Percentiles rank a stretch among this genome's conserved stretches.
Evolutionary conservation across 2,888 invertebrate species (phyloP).

Genomic region (Tenthredo notha): DNA sequence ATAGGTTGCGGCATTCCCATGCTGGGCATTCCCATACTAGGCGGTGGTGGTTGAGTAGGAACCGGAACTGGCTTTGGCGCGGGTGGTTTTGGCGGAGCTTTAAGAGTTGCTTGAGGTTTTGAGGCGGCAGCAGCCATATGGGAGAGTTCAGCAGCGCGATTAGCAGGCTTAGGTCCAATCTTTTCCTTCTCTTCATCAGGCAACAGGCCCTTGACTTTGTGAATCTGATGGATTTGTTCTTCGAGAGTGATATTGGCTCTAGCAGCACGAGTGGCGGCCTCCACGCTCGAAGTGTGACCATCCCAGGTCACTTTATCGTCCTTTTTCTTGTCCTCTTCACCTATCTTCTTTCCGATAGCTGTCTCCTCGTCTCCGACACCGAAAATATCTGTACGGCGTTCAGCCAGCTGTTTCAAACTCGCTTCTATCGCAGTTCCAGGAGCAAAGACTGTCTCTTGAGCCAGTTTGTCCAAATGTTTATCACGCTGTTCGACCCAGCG

Average conservation of each 20-base stretch:
- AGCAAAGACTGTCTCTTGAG: constrained; percentile 92
- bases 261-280: constrained; percentile 96
- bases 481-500: constrained; percentile 99
- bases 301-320: constrained; percentile 98
- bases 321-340: constrained; percentile 91
- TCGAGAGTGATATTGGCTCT: constrained; percentile 97
- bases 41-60: constrained; percentile 76
- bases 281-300: constrained; percentile 98
- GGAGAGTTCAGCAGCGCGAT: constrained; percentile 72
- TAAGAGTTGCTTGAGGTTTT: constrained; percentile 74
- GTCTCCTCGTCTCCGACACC: constrained; percentile 99
- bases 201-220: constrained; percentile 95
- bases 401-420: constrained; percentile 96
- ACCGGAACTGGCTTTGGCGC: constrained; percentile 76
- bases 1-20: constrained; percentile 80
- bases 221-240: constrained; percentile 98
- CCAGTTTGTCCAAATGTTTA: constrained; percentile 94
- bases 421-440: constrained; percentile 95
- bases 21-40: constrained; percentile 75
- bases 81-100: constrained; percentile 75
- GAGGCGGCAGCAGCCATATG: constrained; percentile 76
- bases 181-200: constrained; percentile 98
- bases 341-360: constrained; percentile 98
- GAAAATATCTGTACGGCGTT: constrained; percentile 99
- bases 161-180: constrained; percentile 94